Conservation (phyloP, 2,888 invertebrate species). For the Limenitis arthemis region DNA sequence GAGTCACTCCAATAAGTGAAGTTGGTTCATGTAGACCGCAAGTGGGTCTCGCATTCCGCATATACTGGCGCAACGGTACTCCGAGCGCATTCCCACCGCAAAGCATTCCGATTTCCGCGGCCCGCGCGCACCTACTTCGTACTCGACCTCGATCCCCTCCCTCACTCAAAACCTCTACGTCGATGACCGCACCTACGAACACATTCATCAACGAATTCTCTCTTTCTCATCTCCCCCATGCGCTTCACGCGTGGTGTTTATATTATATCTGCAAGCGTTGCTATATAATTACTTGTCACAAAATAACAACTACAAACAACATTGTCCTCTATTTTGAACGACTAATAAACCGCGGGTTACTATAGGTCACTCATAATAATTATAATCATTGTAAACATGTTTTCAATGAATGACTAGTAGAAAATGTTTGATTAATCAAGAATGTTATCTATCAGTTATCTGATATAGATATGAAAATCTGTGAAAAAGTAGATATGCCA, state of each 20-base stretch:
- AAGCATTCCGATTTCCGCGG: constrained; percentile 62
- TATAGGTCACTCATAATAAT: neutral
- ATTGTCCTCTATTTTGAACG: too few relatives aligned
- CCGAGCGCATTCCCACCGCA: constrained; percentile 64
- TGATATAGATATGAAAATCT: too few relatives aligned
- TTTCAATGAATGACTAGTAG: constrained; percentile 26
- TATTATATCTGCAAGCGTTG: constrained; percentile 1
- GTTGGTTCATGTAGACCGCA: constrained; percentile 46
- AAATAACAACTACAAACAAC: neutral
- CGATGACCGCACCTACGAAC: constrained; percentile 35
- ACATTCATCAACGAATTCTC: constrained; percentile 37
- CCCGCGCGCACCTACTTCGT: constrained; percentile 35
- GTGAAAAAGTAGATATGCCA: too few relatives aligned
- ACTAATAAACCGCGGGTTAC: neutral
- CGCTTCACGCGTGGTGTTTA: constrained; percentile 2
- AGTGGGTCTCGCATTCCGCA: constrained; percentile 66
- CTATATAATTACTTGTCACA: neutral
- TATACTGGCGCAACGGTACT: constrained; percentile 64
- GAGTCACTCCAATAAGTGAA: constrained; percentile 51
- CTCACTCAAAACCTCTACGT: constrained; percentile 28
- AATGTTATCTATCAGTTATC: constrained; percentile 17
- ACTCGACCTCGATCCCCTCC: constrained; percentile 48
- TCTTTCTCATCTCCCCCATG: constrained; percentile 29
- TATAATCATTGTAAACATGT: constrained; percentile 19
- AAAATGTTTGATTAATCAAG: constrained; percentile 5